phyloP scores from a whole-genome alignment of 2,888 invertebrate genomes.

The Teleiodes luculella region DNA sequence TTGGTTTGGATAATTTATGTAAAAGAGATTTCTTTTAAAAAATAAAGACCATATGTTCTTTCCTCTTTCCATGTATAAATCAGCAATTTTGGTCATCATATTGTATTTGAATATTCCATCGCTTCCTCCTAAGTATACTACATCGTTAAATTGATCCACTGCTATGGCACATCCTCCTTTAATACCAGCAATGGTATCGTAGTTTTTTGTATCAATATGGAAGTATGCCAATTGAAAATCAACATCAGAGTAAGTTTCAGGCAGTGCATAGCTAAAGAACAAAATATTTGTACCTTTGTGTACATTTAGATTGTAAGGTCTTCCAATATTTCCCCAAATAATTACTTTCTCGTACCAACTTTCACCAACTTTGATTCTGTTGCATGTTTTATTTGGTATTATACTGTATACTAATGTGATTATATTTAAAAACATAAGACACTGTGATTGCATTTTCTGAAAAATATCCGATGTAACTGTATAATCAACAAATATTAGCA shows the following conservation, averaged over 20 bases:
- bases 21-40: conserved; percentile 49
- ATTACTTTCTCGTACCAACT: conserved; percentile 47
- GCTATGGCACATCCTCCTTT: conserved; percentile 53
- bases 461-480: too few relatives aligned
- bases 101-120: conserved; percentile 61
- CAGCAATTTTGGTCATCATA: conserved; percentile 47
- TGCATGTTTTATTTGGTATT: conserved; percentile 36
- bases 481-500: too few relatives aligned
- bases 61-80: conserved; percentile 48
- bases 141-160: conserved; percentile 47
- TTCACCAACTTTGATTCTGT: conserved; percentile 42
- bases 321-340: conserved; percentile 40
- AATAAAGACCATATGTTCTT: conserved; percentile 56
- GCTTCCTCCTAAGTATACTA: conserved; percentile 54
- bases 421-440: neutral
- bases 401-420: neutral
- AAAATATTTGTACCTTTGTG: conserved; percentile 47
- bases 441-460: neutral
- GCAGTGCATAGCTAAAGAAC: conserved; percentile 49
- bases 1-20: conserved; percentile 57
- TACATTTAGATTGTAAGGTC: conserved; percentile 48
- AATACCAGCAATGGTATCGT: conserved; percentile 45
- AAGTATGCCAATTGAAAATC: conserved; percentile 52
- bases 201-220: conserved; percentile 43
- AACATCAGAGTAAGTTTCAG: conserved; percentile 45